Evolutionary conservation across 2,797 vertebrate species (phyloP).

Genomic region (Chaetodon trifasciatus): DNA sequence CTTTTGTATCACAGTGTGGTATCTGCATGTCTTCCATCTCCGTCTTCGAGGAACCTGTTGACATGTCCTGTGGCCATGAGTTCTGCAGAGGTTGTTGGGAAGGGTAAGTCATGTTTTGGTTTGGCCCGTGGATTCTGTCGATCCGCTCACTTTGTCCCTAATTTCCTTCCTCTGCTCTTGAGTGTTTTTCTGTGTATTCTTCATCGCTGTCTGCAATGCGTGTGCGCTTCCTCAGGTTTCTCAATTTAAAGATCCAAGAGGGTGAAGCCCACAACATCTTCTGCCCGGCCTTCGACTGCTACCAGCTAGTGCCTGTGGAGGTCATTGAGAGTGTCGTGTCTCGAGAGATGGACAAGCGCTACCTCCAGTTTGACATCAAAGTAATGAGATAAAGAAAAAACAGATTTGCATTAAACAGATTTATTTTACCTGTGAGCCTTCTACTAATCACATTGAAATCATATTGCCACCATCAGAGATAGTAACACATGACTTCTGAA

Average conservation of each 20-base stretch:
- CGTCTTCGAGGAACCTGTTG: conserved; percentile 96
- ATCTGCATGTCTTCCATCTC: conserved; percentile 98
- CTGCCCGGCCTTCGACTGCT: conserved; percentile 98
- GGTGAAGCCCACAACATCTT: conserved; percentile 99
- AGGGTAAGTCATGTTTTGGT: conserved; percentile 87
- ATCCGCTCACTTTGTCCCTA: neutral
- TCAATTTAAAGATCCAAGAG: conserved; percentile 99
- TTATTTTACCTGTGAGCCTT: neutral
- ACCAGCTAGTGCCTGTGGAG: conserved; percentile 98
- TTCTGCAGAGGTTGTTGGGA: conserved; percentile 99
- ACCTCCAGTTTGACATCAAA: conserved; percentile 99
- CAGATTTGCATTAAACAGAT: neutral
- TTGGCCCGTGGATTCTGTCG: neutral
- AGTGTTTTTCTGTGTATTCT: neutral
- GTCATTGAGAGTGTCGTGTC: conserved; percentile 99
- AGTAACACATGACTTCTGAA: neutral
- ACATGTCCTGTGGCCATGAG: conserved; percentile 97
- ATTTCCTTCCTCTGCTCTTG: neutral
- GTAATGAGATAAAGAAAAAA: conserved; percentile 70
- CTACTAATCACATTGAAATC: neutral
- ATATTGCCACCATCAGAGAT: neutral
- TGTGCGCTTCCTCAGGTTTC: conserved; percentile 87
- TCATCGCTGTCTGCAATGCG: conserved; percentile 4
- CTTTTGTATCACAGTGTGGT: conserved; percentile 89
- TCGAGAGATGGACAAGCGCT: conserved; percentile 98